Conservation (phyloP, 2,113 vertebrate genomes). For the Boulengeromyrus knoepffleri region DNA sequence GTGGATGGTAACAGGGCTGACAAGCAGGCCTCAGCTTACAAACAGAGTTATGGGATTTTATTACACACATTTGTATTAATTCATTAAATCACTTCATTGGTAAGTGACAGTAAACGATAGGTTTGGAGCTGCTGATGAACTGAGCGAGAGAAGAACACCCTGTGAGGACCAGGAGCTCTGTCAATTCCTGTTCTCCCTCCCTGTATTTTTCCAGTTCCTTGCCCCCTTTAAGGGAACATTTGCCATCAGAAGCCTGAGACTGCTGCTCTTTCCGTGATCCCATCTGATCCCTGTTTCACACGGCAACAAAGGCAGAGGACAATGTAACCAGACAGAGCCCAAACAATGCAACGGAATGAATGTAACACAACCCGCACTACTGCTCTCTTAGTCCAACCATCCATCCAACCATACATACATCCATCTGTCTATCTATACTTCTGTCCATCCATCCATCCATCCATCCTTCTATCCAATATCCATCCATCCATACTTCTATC, state of each 20-base stretch:
- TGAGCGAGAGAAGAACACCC: background rate
- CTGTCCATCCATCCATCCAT: background rate
- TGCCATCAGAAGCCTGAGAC: background rate
- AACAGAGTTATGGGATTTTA: background rate
- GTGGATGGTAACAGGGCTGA: too few relatives aligned
- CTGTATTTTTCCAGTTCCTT: background rate
- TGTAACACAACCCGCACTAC: background rate
- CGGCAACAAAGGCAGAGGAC: background rate
- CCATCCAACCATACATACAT: background rate
- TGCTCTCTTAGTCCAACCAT: background rate
- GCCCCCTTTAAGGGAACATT: background rate
- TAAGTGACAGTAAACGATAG: background rate
- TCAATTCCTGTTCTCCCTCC: background rate
- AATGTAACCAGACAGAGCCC: background rate
- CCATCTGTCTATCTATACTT: background rate
- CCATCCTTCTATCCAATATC: background rate
- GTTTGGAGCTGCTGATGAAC: background rate
- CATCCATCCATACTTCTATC: background rate
- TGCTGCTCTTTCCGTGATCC: background rate
- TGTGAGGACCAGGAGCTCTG: background rate
- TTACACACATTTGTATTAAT: background rate
- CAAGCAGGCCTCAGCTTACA: background rate
- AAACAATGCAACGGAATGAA: background rate
- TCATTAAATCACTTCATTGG: background rate
- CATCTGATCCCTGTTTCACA: background rate